Base-by-base conservation (phyloP, 92 coral and sea anemone species). In the Galaxea fascicularis region DNA sequence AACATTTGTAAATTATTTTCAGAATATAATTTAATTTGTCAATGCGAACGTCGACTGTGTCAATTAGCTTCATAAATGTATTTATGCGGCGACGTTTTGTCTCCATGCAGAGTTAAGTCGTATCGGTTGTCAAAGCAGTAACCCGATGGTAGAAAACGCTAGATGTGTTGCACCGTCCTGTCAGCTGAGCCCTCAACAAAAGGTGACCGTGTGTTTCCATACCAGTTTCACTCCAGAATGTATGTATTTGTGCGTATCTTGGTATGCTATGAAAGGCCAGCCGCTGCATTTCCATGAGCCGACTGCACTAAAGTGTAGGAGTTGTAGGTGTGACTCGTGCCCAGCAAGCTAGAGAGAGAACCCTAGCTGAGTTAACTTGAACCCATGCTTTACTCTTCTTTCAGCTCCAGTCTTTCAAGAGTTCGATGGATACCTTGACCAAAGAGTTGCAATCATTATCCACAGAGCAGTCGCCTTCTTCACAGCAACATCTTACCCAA, bases 81-180 rank as follows among this genome's bases (percentile, higher is more conserved):
- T 10, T 49, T 49, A 0, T 29, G 14, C 1, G 24, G 15, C 10
- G n/a, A 17, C 5, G 44, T 28, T 4, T 17, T 25, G 60, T 46
- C 7, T 15, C n/a, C 28, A 13, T 11, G 28, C 78, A 89, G 92
- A 71, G 28, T 80, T 89, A 15, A n/a, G 8, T 27, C 92, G 41
- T 10, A 54, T 89, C 22, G 82, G 89, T 57, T 89, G 92, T 47
- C 28, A 20, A 0, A 85, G 81, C 20, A 71, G 26, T 17, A 58
- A 29, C 0, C 5, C 15, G 15, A 15, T 16, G 12, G 18, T 70
- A 44, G 67, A 82, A 15, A 27, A 58, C 26, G 76, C 35, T 18
- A 54, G 39, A 1, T 82, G 86, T 82, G 39, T 2, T 7, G n/a
- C 68, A 15, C 70, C 70, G 26, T 17, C 24, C 35, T 82, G 86